Percentiles rank a stretch among this genome's conserved stretches.
phyloP scores from a whole-genome alignment of 2,797 vertebrate species.

The Lagothrix lagotricha region DNA sequence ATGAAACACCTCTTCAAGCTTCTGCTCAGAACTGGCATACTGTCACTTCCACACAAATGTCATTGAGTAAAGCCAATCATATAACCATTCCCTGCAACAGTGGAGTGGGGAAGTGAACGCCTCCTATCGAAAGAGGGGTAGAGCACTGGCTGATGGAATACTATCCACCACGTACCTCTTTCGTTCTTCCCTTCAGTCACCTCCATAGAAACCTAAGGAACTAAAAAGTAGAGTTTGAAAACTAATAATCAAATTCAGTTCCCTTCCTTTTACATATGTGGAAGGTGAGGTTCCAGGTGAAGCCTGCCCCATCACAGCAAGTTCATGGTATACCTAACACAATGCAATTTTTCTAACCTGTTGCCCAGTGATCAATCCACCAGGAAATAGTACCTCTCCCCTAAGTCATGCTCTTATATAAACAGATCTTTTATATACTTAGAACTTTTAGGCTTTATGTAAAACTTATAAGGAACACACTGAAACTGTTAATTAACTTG shows the following conservation, averaged over 20 bases:
- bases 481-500: not conserved
- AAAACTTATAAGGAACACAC: not conserved
- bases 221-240: not conserved
- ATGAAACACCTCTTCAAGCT: accelerated
- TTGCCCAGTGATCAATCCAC: too few relatives aligned
- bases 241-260: too few relatives aligned
- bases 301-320: not conserved
- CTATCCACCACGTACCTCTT: accelerated
- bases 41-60: not conserved
- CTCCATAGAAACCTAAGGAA: not conserved
- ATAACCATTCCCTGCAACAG: not conserved
- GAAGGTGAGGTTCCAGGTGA: not conserved
- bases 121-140: not conserved
- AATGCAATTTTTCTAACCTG: accelerated
- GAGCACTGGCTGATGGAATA: not conserved
- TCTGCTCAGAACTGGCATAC: not conserved
- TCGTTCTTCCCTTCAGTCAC: too few relatives aligned
- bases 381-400: not conserved
- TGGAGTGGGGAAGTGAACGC: not conserved
- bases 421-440: not conserved
- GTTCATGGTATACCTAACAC: too few relatives aligned
- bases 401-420: too few relatives aligned
- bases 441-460: not conserved
- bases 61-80: not conserved
- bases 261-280: not conserved